These are phyloP conservation scores for Rhegmatorhina hoffmannsi DNA, from an alignment of 2,113 vertebrate genomes.

Conservation along the genomic window DNA sequence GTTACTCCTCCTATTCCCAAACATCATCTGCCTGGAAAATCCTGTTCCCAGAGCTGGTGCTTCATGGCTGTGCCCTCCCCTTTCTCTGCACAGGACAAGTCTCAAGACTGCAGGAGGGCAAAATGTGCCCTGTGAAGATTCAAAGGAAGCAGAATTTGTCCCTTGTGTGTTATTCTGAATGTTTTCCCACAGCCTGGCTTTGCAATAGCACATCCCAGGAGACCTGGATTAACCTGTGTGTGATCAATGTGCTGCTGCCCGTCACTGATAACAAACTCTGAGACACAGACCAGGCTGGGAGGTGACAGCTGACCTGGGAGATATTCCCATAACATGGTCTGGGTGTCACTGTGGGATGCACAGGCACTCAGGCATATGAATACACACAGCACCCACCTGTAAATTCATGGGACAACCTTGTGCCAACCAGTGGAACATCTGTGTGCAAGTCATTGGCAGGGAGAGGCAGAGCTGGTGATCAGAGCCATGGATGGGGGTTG, in stretches of 20 bases:
- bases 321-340: accelerated
- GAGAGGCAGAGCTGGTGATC: background rate
- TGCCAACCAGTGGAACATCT: background rate
- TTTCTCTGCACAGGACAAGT: accelerated
- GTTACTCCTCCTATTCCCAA: background rate
- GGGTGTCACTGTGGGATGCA: background rate
- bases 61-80: background rate
- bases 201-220: background rate
- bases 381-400: accelerated
- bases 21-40: accelerated
- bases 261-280: background rate
- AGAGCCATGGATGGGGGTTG: background rate
- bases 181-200: background rate
- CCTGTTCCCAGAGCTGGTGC: background rate
- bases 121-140: background rate
- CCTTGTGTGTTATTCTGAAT: background rate
- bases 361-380: background rate
- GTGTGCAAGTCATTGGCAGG: background rate
- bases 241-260: background rate
- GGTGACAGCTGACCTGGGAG: background rate
- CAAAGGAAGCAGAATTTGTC: background rate
- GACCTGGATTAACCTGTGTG: accelerated
- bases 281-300: background rate
- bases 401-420: background rate
- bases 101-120: background rate